A percentile compares a stretch with the other conserved stretches of the same genome.
Evolutionary conservation across 1,140 invertebrate species (phyloP).

Genomic region (Orussus abietinus): DNA sequence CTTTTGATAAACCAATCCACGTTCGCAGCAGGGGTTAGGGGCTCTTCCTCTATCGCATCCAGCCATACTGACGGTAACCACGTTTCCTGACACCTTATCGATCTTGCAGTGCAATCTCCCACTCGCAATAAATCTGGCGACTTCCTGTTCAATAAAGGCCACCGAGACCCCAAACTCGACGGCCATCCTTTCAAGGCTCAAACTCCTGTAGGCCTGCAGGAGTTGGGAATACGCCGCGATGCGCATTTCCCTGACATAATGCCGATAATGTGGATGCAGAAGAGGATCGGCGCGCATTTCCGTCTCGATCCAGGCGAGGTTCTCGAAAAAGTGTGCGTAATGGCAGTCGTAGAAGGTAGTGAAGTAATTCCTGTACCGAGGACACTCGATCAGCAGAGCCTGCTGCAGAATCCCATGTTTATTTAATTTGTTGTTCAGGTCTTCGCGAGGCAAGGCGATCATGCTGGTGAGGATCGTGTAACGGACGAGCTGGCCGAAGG

Average conservation of each 20-base stretch:
- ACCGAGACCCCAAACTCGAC: slow-evolving; percentile 70
- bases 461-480: slow-evolving; percentile 25
- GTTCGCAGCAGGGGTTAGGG: slow-evolving; percentile 30
- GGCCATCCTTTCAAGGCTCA: slow-evolving; percentile 71
- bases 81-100: slow-evolving; percentile 69
- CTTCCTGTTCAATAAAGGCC: slow-evolving; percentile 68
- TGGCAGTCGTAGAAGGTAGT: slow-evolving; percentile 72
- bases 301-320: slow-evolving; percentile 48
- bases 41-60: slow-evolving; percentile 67
- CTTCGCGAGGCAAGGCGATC: slow-evolving; percentile 34
- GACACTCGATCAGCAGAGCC: slow-evolving; percentile 51
- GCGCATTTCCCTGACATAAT: slow-evolving; percentile 73
- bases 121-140: slow-evolving; percentile 67
- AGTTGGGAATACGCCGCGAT: slow-evolving; percentile 73
- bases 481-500: slow-evolving; percentile 46
- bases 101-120: slow-evolving; percentile 73
- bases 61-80: slow-evolving; percentile 61
- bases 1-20: slow-evolving; percentile 61
- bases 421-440: slow-evolving; percentile 38
- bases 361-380: slow-evolving; percentile 59
- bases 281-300: slow-evolving; percentile 66
- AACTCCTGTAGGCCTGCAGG: slow-evolving; percentile 67
- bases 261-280: slow-evolving; percentile 64
- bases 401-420: slow-evolving; percentile 36
- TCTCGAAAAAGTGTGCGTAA: slow-evolving; percentile 68